Conservation (phyloP, 2,113 vertebrate genomes). For the Chamaea fasciata region DNA sequence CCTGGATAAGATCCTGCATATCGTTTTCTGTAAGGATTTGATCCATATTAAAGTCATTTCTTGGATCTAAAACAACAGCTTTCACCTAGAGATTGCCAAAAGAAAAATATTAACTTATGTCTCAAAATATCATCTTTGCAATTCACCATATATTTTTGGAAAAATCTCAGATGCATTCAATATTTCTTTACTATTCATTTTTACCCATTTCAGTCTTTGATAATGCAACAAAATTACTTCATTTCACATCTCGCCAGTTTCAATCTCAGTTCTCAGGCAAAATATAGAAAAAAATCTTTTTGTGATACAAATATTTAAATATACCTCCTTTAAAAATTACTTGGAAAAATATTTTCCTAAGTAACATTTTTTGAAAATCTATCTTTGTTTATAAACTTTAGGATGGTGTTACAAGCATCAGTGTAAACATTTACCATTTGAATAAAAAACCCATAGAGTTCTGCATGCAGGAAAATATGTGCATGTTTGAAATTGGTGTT, state of each 20-base stretch:
- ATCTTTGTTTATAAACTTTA: neutral
- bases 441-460: neutral
- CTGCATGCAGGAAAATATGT: neutral
- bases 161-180: neutral
- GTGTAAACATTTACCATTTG: neutral
- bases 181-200: neutral
- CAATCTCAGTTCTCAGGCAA: neutral
- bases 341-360: neutral
- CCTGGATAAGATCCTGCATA: conserved; percentile 82
- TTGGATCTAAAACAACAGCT: conserved; percentile 84
- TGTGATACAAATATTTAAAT: neutral
- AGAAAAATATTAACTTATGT: neutral
- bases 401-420: neutral
- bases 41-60: conserved; percentile 80
- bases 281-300: neutral
- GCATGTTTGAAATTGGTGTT: neutral
- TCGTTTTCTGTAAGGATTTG: conserved; percentile 76
- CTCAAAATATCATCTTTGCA: neutral
- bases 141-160: neutral
- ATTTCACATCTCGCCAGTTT: neutral
- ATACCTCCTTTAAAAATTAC: neutral
- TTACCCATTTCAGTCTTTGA: neutral
- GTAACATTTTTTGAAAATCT: neutral
- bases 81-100: conserved; percentile 78
- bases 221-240: neutral